Conservation (phyloP, 2,797 vertebrate species). For the Anguilla obscura region DNA sequence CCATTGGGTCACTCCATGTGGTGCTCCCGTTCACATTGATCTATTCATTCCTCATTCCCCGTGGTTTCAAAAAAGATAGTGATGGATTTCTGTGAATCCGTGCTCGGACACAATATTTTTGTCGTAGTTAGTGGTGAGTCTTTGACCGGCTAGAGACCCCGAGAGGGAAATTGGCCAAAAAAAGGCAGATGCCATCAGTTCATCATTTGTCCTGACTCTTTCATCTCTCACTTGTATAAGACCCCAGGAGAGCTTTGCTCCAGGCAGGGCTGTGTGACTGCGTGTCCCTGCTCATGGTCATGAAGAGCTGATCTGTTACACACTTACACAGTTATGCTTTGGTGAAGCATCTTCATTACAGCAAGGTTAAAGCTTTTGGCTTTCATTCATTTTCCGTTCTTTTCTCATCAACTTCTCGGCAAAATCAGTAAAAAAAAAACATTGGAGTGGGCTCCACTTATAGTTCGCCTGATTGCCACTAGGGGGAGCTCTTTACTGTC, state of each 20-base stretch:
- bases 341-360: background rate
- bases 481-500: slow-evolving; percentile 16
- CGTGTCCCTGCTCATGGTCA: background rate
- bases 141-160: too few species aligned
- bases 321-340: background rate
- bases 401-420: background rate
- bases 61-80: background rate
- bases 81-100: background rate
- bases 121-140: background rate
- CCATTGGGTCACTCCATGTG: background rate
- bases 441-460: background rate
- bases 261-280: background rate
- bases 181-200: background rate
- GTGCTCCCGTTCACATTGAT: background rate
- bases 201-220: background rate
- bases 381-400: background rate
- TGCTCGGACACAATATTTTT: background rate
- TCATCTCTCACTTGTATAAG: background rate
- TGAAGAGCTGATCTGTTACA: background rate
- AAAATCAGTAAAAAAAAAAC: background rate
- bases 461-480: background rate
- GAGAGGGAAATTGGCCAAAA: background rate
- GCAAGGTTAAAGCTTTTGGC: background rate
- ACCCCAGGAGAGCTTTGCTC: background rate
- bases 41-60: background rate